Conservation (phyloP, 35 echinoderm and acorn worm genomes). For the Eucidaris tribuloides region DNA sequence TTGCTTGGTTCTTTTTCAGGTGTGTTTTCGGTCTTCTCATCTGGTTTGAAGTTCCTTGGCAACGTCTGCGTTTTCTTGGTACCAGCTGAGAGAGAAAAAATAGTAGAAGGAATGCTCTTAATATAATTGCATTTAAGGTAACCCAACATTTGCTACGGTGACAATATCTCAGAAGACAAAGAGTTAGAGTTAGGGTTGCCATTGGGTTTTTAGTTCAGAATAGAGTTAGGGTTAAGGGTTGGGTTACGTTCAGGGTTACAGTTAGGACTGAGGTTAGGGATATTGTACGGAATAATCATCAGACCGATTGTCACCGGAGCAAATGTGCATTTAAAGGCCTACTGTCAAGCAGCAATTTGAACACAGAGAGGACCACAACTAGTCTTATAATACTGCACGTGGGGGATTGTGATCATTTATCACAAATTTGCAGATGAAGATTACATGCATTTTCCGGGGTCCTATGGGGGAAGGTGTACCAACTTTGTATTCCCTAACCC, state of each 20-base stretch:
- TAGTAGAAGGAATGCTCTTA: background rate
- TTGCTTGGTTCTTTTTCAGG: conserved; percentile 17
- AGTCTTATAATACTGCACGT: background rate
- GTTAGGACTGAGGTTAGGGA: too few species aligned
- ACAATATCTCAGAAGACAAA: too few species aligned
- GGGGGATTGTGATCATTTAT: background rate
- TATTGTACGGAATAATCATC: too few species aligned
- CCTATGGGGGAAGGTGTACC: too few species aligned
- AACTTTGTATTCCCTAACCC: too few species aligned
- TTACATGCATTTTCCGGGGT: too few species aligned
- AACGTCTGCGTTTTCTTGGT: conserved; percentile 47
- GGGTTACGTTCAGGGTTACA: background rate
- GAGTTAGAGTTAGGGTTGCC: too few species aligned
- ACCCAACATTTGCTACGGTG: too few species aligned
- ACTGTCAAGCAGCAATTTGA: background rate
- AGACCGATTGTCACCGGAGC: too few species aligned
- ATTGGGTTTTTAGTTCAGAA: too few species aligned
- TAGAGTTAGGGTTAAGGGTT: background rate
- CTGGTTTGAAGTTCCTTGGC: conserved; percentile 56
- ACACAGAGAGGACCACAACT: too few species aligned
- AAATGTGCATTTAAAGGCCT: background rate
- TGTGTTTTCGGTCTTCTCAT: conserved; percentile 29
- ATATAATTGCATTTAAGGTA: background rate
- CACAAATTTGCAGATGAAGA: background rate
- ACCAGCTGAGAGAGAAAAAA: background rate